Base-by-base conservation (phyloP, 1,140 invertebrate genomes). In the Carcinoscorpius rotundicauda region DNA sequence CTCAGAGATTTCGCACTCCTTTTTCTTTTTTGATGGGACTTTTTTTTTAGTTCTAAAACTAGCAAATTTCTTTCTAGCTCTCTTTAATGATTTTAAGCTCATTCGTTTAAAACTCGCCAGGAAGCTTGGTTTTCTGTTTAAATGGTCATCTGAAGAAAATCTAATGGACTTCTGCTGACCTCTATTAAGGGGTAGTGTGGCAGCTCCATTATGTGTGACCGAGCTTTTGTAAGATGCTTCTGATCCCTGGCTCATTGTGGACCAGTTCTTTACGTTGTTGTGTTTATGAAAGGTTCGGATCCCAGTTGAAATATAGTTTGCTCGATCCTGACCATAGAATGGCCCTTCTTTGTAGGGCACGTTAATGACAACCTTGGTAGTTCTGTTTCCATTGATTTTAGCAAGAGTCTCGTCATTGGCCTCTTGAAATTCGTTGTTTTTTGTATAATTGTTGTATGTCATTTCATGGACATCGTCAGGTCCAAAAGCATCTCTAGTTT, bases 91-190 rank as follows among this genome's bases (percentile, higher is more conserved):
- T n/a, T 66, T 59, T 4, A 66, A 61, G 52, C 67, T 64, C 8
- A 68, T 11, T 48, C 67, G 58, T 56, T 68, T 68, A 8, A 68
- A 56, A 53, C 63, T 68, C 56, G 51, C 29, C 53, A 68, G 64
- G 51, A 68, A 68, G 3, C 60, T 63, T 0, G 57, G 58, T 11
- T 56, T 63, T 29, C 29, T 29, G 29, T 29, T 29, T 6, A 68
- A 50, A 3, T 62, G 11, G 51, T 68, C 67, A 8, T 68, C 67
- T 3, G 67, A 68, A 3, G 64, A 66, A 64, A 64, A 68, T 29
- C 67, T 29, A 51, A 68, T 68, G 6, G 66, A 61, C 49, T 68
- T 68, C 49, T 57, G 3, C 29, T 29, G 29, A 29, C 29, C 29
- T 29, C 29, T 29, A 29, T 29, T 29, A 29, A 29, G 29, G 8